Conservation (phyloP, 2,113 vertebrate genomes). For the Nycticebus coucang region DNA sequence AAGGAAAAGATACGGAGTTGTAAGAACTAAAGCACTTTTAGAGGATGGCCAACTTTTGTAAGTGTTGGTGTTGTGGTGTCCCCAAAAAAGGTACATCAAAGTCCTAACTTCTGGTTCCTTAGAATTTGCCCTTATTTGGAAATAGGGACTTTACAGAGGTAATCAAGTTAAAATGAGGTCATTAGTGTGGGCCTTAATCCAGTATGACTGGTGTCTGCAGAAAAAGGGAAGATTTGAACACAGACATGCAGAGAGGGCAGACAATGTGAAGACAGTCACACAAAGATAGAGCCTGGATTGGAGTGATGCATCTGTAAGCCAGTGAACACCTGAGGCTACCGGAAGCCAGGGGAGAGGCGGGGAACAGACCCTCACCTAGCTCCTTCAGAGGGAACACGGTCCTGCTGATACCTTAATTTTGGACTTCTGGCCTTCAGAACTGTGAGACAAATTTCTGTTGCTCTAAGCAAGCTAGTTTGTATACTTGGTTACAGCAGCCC, state of each 20-base stretch:
- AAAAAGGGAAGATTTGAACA: not conserved
- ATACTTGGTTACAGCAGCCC: not conserved
- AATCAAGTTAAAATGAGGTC: not conserved
- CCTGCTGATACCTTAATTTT: not conserved
- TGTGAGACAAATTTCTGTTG: not conserved
- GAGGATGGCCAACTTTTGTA: not conserved
- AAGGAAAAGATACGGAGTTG: not conserved
- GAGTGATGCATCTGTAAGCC: not conserved
- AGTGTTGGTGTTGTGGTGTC: not conserved
- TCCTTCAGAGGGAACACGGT: not conserved
- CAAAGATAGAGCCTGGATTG: not conserved
- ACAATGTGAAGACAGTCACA: not conserved
- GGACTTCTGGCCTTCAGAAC: not conserved
- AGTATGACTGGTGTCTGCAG: not conserved
- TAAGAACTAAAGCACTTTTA: not conserved
- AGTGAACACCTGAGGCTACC: not conserved
- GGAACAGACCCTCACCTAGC: not conserved
- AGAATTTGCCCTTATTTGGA: conserved; percentile 18
- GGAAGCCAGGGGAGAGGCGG: not conserved
- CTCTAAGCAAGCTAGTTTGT: not conserved
- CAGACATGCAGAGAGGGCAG: not conserved
- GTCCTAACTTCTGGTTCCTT: not conserved
- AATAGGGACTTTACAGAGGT: not conserved
- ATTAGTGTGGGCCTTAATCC: not conserved
- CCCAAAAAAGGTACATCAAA: not conserved